phyloP scores from a whole-genome alignment of 2,797 vertebrate genomes.

The Lithobates sylvaticus region DNA sequence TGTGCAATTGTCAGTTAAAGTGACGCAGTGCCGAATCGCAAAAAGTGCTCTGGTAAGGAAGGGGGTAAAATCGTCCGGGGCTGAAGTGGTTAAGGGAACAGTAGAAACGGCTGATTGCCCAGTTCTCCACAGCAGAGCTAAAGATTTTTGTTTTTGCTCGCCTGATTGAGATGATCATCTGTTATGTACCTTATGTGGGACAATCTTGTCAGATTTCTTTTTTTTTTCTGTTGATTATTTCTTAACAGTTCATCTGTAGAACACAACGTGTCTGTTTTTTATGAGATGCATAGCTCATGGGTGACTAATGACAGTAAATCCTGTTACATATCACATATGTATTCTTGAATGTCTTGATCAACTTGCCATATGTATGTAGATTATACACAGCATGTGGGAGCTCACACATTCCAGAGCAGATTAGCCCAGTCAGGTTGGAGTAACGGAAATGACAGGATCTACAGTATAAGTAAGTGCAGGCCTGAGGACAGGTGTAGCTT shows the following conservation, averaged over 20 bases:
- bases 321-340: background rate
- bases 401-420: slow-evolving; percentile 25
- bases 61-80: no score
- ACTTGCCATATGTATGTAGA: background rate
- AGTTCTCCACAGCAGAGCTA: background rate
- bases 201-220: background rate
- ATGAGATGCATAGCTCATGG: background rate
- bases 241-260: background rate
- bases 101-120: no score
- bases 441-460: slow-evolving; percentile 25
- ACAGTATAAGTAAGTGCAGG: background rate
- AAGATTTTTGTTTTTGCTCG: no score
- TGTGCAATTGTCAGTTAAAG: no score
- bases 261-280: background rate
- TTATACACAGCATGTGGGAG: background rate
- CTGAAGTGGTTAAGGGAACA: no score
- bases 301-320: background rate
- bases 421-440: slow-evolving; percentile 7
- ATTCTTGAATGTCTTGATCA: background rate
- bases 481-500: slow-evolving; percentile 35
- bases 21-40: no score
- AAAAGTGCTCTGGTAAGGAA: no score
- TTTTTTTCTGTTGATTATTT: background rate
- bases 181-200: background rate
- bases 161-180: background rate